Base-by-base conservation (phyloP, 2,113 vertebrate genomes). In the Hiodon tergisus region DNA sequence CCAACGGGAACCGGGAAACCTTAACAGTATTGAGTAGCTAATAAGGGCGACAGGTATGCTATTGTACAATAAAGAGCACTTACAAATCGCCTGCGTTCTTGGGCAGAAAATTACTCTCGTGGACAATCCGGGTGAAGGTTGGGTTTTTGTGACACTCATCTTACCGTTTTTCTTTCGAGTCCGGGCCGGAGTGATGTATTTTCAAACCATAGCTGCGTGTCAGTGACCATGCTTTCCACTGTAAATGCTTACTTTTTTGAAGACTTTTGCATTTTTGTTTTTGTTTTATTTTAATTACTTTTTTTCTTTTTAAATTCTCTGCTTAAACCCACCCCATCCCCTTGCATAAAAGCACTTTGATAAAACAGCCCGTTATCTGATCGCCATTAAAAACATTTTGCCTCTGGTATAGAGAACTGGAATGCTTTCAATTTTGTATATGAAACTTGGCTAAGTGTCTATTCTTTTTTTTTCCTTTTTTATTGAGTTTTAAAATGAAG, bases 71-170 rank as follows among this genome's bases (percentile, higher is more conserved):
- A 88, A 81, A 90, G 87, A 96, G 93, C 94, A 93, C 93, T 95
- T 95, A 92, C 83, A 83, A 80, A 82, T 90, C 88, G 84, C 83
- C 88, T 86, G 77, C 74, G 78, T 79, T 85, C 84, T 86, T 83
- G 83, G 83, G 86, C 81, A 87, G 78, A 86, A 47, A 46, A 46
- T 83, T 89, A 87, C 86, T 85, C 86, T 55, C 17, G 48, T 14
- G 89, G 94, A 96, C 95, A 97, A 96, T 97, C 94, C 85, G 88
- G 86, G 88, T 90, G 87, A 91, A 88, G 80, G 84, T 85, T 82
- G 88, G 87, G 73, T 86, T 80, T 65, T 65, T 13, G 78, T 71
- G 81, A 83, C 82, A 86, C 83, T 82, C 78, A 78, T 69, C 72
- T 66, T 74, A 83, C 46, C 78, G 72, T 74, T 82, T 89, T 84